phyloP scores from a whole-genome alignment of 2,113 vertebrate genomes.

The Petroica traversi region DNA sequence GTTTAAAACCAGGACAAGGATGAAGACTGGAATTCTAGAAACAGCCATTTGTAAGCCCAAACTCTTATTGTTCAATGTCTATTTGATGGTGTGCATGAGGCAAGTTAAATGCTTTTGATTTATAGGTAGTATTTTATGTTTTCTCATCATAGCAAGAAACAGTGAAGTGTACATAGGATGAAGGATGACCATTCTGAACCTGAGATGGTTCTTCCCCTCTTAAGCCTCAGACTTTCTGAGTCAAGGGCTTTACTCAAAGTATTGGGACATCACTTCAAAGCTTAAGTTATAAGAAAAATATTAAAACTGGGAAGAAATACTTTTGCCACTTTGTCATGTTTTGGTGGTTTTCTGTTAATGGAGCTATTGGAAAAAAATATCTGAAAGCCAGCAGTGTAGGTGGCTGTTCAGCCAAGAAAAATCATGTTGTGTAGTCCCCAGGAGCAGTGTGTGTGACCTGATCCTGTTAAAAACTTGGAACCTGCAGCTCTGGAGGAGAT shows the following conservation, averaged over 20 bases:
- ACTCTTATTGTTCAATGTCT: neutral
- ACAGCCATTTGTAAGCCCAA: neutral
- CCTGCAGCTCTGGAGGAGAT: neutral
- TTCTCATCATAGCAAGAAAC: neutral
- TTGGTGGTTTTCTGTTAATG: neutral
- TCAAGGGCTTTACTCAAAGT: neutral
- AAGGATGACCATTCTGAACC: neutral
- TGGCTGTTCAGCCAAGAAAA: neutral
- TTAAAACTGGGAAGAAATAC: neutral
- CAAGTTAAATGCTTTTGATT: neutral
- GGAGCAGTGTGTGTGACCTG: neutral
- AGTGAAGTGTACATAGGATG: accelerated
- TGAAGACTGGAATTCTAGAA: neutral
- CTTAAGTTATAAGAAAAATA: neutral
- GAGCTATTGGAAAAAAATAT: neutral
- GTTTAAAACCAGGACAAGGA: neutral
- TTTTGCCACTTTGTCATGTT: neutral
- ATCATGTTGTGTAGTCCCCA: neutral
- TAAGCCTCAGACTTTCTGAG: neutral
- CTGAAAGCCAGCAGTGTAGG: neutral
- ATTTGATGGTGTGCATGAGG: neutral
- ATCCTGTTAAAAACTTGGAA: neutral
- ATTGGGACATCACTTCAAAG: neutral
- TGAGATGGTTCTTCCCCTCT: neutral
- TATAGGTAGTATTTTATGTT: neutral